Conservation (phyloP, 2,888 invertebrate species). For the Eilema griseolum region DNA sequence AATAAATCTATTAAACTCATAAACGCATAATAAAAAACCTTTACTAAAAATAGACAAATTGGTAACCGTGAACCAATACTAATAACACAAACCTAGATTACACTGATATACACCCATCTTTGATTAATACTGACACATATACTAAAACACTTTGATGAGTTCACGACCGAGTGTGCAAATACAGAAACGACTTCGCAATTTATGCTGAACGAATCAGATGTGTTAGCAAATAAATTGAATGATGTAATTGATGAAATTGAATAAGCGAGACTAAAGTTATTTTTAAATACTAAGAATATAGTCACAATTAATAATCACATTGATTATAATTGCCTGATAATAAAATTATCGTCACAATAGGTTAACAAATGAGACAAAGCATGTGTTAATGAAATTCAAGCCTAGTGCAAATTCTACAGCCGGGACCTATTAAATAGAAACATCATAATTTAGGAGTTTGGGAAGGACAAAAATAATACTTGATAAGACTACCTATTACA, state of each 20-base stretch:
- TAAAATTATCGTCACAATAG: not conserved
- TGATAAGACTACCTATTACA: no score
- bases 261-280: conserved; percentile 5
- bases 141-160: conserved; percentile 61
- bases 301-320: not conserved
- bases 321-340: not conserved
- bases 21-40: not conserved
- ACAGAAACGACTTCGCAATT: conserved; percentile 38
- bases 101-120: conserved; percentile 41
- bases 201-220: conserved; percentile 40
- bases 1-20: not conserved
- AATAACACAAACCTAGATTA: conserved; percentile 47
- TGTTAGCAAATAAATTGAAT: conserved; percentile 27
- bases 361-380: not conserved
- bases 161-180: conserved; percentile 46
- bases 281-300: not conserved
- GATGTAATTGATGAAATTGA: conserved; percentile 29
- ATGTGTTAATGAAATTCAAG: not conserved
- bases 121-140: conserved; percentile 56
- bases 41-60: not conserved
- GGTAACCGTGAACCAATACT: conserved; percentile 26
- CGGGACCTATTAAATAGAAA: not conserved
- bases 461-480: no score
- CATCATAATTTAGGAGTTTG: not conserved
- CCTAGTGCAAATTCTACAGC: not conserved